Evolutionary conservation across 2,888 invertebrate species (phyloP).

Genomic region (Leptopilina myrica): DNA sequence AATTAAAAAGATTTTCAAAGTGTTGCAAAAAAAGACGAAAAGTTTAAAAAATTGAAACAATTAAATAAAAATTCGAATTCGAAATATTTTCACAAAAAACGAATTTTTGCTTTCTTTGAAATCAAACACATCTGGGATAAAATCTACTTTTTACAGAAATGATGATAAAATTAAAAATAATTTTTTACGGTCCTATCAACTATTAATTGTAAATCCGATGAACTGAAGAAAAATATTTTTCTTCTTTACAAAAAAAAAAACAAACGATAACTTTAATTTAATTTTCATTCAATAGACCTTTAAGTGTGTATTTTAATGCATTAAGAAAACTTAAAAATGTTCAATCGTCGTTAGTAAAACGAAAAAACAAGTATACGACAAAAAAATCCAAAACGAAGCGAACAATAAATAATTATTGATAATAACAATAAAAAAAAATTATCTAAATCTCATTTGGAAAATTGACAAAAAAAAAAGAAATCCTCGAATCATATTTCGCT

Average conservation of each 20-base stretch:
- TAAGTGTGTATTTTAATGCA: conserved; percentile 11
- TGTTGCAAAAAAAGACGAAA: neutral
- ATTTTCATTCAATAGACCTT: neutral
- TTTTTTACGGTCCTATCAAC: neutral
- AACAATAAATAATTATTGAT: no score
- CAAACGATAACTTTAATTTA: neutral
- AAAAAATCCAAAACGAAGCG: no score
- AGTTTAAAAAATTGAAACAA: neutral
- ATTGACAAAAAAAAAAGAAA: no score
- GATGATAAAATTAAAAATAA: neutral
- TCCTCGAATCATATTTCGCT: no score
- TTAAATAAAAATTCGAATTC: no score
- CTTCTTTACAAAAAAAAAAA: neutral
- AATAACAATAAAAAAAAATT: neutral
- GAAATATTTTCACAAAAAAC: no score
- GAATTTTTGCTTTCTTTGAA: no score
- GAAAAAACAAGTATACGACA: neutral
- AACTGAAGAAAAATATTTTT: neutral
- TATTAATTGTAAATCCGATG: neutral
- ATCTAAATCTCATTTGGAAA: no score
- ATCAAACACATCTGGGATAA: neutral
- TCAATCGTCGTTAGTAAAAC: neutral
- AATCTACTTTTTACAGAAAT: neutral
- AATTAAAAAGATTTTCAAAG: neutral
- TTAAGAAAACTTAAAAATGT: conserved; percentile 18